phyloP scores from a whole-genome alignment of 37 sponge, comb jelly and placozoan species.

The Oopsacas minuta region DNA sequence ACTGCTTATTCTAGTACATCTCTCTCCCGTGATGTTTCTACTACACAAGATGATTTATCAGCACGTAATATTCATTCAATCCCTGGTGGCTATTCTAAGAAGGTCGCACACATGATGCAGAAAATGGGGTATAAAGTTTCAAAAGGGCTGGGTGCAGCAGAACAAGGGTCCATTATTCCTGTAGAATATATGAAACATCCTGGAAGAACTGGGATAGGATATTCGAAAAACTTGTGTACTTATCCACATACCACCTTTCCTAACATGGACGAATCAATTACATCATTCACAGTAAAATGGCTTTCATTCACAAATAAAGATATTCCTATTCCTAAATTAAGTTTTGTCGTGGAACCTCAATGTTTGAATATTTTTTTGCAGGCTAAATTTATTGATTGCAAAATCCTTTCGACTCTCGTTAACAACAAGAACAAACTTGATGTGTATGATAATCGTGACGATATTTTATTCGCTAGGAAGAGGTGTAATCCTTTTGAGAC shows the following conservation, averaged over 20 bases:
- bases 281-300: not conserved
- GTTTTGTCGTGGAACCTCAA: not conserved
- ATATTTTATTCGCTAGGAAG: conserved; percentile 66
- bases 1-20: not conserved
- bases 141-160: conserved; percentile 39
- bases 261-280: not conserved
- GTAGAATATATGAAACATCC: conserved; percentile 20
- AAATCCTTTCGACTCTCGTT: not conserved
- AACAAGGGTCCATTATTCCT: conserved; percentile 42
- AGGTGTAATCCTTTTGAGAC: conserved; percentile 89
- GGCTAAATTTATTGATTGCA: not conserved
- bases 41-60: not conserved
- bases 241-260: not conserved
- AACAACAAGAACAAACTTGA: not conserved
- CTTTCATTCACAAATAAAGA: not conserved
- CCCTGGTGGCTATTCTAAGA: not conserved
- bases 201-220: not conserved
- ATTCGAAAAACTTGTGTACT: not conserved
- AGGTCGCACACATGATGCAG: not conserved
- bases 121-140: conserved; percentile 65
- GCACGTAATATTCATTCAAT: not conserved
- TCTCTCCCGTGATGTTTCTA: not conserved
- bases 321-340: not conserved
- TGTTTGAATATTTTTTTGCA: not conserved
- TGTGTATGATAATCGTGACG: conserved; percentile 29